Conservation (phyloP, 2,113 vertebrate species). For the Labrus mixtus region DNA sequence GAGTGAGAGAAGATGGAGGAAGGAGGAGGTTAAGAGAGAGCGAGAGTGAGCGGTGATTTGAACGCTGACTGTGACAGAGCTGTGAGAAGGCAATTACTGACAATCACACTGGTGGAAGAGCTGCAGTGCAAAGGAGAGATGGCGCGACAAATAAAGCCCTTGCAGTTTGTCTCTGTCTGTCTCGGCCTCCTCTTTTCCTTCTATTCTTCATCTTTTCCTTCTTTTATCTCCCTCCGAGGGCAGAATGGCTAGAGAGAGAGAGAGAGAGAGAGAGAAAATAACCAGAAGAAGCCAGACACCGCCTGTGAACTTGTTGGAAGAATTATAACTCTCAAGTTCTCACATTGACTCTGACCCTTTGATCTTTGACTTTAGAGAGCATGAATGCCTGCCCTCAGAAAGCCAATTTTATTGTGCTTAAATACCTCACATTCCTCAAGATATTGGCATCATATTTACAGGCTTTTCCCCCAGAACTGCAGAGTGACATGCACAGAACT, state of each 20-base stretch:
- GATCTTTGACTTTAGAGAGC: constrained; percentile 7
- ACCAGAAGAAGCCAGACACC: constrained; percentile 11
- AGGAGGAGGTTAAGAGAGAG: constrained; percentile 21
- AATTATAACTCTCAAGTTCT: constrained; percentile 12
- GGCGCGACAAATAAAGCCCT: constrained; percentile 56
- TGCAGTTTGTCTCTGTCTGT: constrained; percentile 52
- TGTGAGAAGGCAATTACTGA: constrained; percentile 66
- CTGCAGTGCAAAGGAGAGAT: constrained; percentile 56
- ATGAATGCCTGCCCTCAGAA: not conserved
- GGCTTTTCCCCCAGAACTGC: not conserved
- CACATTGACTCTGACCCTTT: constrained; percentile 1
- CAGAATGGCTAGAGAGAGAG: not conserved
- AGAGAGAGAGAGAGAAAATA: not conserved
- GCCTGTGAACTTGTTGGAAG: constrained; percentile 1
- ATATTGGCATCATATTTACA: not conserved
- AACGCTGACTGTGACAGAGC: constrained; percentile 51
- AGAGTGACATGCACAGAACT: not conserved
- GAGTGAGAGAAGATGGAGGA: constrained; percentile 19
- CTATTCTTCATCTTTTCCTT: not conserved
- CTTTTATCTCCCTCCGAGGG: not conserved
- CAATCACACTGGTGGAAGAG: constrained; percentile 68
- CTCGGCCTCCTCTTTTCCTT: constrained; percentile 6
- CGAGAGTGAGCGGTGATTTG: constrained; percentile 37
- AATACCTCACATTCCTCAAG: constrained; percentile 23
- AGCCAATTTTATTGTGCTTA: constrained; percentile 7